Base-by-base conservation (phyloP, 2,113 vertebrate species). In the Paradisaea rubra region DNA sequence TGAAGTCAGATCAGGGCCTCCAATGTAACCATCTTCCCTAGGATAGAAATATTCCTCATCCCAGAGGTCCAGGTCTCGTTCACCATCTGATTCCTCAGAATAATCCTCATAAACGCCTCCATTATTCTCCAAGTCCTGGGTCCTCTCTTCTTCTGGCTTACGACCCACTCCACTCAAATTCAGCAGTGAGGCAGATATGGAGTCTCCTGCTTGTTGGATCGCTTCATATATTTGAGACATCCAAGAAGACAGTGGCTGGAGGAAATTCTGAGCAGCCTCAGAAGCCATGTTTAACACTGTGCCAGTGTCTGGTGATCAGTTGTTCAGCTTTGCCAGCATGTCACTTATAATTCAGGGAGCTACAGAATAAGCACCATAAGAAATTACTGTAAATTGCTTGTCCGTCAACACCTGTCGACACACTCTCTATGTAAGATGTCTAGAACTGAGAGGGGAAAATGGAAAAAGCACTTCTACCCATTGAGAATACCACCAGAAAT, bases 231-330 rank as follows among this genome's bases (percentile, higher is more conserved):
- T 87, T 50, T 98, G 97, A 53, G 98, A 97, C 86, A 99, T 97
- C 98, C 98, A 98, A 59, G 97, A 97, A 22, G 97, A 98, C 45
- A 98, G 90, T 19, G 98, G 96, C 87, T 98, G 98, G 76, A 98
- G 97, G 92, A 98, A 96, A 88, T 93, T 98, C 59, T 94, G 97
- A 81, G 91, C 82, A 91, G 97, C 97, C 93, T 98, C 96, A 86
- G 97, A 97, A 25, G 98, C 97, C 98, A 98, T 98, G 94, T 59
- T 89, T 87, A 93, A 89, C 73, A 93, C 92, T 94, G 72, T 82
- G 89, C 93, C 97, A 93, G 89, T 70, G 91, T 86, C 89, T 91
- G 96, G 81, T 71, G 93, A 94, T 97, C 94, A 92, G 84, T 93
- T 81, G 45, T 85, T 97, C 95, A 86, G 83, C 91, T 97, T 86